Evolutionary conservation across 2,113 vertebrate species (phyloP).

Genomic region (Antigone vipio): DNA sequence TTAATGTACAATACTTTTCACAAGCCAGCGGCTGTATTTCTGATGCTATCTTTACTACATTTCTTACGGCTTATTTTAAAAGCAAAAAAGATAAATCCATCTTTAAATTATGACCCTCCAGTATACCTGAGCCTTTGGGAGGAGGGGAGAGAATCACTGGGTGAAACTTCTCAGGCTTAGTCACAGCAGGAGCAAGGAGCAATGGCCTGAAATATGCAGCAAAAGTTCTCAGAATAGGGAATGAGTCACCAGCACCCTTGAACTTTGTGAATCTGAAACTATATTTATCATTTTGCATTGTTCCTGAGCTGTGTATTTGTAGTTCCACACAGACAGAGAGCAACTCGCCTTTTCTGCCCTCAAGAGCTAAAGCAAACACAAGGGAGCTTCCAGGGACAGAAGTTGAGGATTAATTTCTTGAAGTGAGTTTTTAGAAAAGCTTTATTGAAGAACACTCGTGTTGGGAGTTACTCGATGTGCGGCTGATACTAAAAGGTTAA

Average conservation of each 20-base stretch:
- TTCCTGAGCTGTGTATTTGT: not conserved
- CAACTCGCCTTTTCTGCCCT: conserved; percentile 6
- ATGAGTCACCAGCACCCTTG: conserved; percentile 49
- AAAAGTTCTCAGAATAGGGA: conserved; percentile 36
- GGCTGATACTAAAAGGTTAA: not conserved
- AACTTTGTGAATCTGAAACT: conserved; percentile 43
- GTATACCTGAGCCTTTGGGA: not conserved
- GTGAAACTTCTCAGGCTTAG: conserved; percentile 3
- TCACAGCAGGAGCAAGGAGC: not conserved
- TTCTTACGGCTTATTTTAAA: not conserved
- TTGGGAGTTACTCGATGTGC: not conserved
- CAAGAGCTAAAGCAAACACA: not conserved
- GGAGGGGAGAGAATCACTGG: not conserved
- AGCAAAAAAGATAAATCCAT: not conserved
- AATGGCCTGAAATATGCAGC: conserved; percentile 34
- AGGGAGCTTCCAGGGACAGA: not conserved
- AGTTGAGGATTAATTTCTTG: not conserved
- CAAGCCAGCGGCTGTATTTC: not conserved
- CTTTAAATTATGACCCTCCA: not conserved
- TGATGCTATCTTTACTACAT: not conserved
- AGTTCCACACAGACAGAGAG: not conserved
- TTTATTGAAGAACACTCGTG: not conserved
- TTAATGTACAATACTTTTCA: not conserved
- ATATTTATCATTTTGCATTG: conserved; percentile 50
- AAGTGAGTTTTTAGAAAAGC: not conserved